Evolutionary conservation across 2,888 invertebrate species (phyloP), one percentile per base, ranked within the genome.

Genomic region (Agonopterix heracliana): DNA sequence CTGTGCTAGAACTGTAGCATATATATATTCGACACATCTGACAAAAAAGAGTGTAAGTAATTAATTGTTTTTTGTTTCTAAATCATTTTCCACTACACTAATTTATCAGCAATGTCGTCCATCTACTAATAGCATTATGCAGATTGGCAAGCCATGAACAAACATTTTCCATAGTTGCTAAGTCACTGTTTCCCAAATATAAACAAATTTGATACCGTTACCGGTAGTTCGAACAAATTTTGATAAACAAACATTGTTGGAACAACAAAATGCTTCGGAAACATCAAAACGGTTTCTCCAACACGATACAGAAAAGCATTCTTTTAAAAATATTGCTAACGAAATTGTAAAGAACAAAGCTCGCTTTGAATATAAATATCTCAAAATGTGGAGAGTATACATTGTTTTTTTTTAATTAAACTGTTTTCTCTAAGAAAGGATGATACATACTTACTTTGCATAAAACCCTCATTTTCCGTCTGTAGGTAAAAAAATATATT

Each of bases 301-400:
- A 38, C 38, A n/a, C 38, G 38, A 9, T 38, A 45, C 13, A 9
- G 17, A 41, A 36, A 41, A 14, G 36, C 41, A 11, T 40, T 45
- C 45, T 40, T 50, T 50, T 46, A 17, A 46, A 53, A 55, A 52
- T 52, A 46, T 51, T 52, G 51, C 48, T 43, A 51, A 51, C 42
- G 46, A 47, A 53, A 42, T 51, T 52, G 47, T 45, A 56, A 46
- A 45, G 43, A 45, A 52, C 17, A 48, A 41, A 13, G 48, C 55
- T 45, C 45, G 40, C 47, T 52, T 52, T 41, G 54, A 51, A 60
- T 56, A 56, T 44, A 53, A 57, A 56, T 52, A 45, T 51, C 44
- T 34, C 34, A 35, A 43, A 49, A 51, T 43, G 45, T 35, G 46
- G 36, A 41, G 17, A 44, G 35, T 14, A 43, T 44, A 36, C 46